Evolutionary conservation across 2,113 vertebrate genomes (phyloP).

Genomic region (Andinoacara biseriatus): DNA sequence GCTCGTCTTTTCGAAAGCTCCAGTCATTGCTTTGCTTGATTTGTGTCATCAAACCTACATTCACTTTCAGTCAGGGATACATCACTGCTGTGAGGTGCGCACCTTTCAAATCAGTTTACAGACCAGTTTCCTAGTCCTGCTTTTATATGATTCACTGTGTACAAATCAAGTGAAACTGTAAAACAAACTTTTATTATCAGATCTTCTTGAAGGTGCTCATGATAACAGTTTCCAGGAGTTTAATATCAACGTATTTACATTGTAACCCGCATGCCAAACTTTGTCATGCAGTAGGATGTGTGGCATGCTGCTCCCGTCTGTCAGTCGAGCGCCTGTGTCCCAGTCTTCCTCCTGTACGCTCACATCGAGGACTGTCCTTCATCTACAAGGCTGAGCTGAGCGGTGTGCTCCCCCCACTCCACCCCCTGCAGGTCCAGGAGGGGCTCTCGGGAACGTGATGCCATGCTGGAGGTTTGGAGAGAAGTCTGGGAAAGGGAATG

Average conservation of each 20-base stretch:
- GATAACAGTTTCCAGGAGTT: constrained; percentile 20
- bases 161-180: constrained; percentile 36
- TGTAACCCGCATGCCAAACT: constrained; percentile 29
- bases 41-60: not conserved
- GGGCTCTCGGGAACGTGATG: constrained; percentile 12
- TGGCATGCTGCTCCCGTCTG: constrained; percentile 41
- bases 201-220: constrained; percentile 30
- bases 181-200: constrained; percentile 51
- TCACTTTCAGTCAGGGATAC: not conserved
- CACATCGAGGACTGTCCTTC: constrained; percentile 76
- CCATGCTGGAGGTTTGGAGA: constrained; percentile 43
- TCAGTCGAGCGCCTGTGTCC: not conserved
- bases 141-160: not conserved
- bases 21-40: not conserved
- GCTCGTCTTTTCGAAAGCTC: not conserved
- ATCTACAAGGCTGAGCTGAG: constrained; percentile 80
- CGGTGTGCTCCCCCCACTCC: constrained; percentile 49
- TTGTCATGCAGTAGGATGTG: constrained; percentile 59
- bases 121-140: not conserved
- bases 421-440: constrained; percentile 58
- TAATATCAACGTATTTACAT: constrained; percentile 46
- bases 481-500: constrained; percentile 1
- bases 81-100: not conserved
- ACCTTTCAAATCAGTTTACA: not conserved
- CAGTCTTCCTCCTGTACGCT: not conserved